Evolutionary conservation across 1,140 invertebrate genomes (phyloP).

Genomic region (Heliconius eleuchia): DNA sequence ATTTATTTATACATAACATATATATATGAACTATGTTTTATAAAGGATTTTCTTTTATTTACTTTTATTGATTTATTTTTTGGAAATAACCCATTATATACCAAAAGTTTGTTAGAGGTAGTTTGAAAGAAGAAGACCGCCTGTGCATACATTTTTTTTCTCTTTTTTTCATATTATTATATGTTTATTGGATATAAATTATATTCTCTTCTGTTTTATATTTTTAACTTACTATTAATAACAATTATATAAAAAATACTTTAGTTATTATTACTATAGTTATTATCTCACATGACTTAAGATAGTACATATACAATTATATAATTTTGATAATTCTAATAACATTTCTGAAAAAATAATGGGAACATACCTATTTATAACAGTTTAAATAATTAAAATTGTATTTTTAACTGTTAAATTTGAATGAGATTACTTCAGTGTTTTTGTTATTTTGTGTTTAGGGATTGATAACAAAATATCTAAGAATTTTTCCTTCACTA

Average conservation of each 20-base stretch:
- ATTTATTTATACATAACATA: no score
- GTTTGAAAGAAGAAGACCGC: no score
- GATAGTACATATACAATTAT: slow-evolving; percentile 2
- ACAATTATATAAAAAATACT: not conserved
- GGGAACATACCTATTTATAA: not conserved
- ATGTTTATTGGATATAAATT: no score
- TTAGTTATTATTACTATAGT: not conserved
- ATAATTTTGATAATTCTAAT: slow-evolving; percentile 25
- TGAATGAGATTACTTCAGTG: not conserved
- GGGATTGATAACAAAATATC: not conserved
- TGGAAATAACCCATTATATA: not conserved
- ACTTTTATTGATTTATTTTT: not conserved
- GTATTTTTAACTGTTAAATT: not conserved
- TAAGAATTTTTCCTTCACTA: no score
- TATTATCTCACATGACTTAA: not conserved
- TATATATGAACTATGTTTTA: not conserved
- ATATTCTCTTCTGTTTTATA: no score
- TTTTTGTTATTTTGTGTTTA: not conserved
- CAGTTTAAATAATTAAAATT: not conserved
- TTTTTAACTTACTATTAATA: not conserved
- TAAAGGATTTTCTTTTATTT: not conserved
- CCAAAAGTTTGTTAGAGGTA: no score
- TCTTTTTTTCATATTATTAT: no score
- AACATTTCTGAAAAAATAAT: not conserved
- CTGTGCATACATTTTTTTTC: no score